A percentile compares a stretch with the other conserved stretches of the same genome.
These are phyloP conservation scores for Nautilus pompilius DNA, from an alignment of 1,140 invertebrate species.

Conservation along the genomic window DNA sequence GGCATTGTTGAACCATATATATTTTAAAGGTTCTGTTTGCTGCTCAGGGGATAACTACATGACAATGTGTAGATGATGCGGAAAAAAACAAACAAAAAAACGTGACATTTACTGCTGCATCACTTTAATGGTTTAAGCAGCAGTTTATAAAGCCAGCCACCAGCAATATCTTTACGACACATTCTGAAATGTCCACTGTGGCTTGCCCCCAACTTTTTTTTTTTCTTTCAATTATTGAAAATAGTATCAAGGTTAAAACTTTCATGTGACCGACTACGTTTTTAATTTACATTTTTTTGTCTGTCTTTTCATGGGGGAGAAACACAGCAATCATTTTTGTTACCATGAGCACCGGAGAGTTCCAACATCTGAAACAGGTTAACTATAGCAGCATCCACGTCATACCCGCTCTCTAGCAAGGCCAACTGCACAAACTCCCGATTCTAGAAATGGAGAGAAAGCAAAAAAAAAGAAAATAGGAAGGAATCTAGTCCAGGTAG, in stretches of 20 bases:
- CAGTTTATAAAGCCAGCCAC: no score
- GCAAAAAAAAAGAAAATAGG: no score
- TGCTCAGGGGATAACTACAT: no score
- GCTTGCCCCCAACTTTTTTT: not conserved
- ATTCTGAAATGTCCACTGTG: no score
- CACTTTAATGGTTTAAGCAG: no score
- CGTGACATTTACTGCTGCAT: no score
- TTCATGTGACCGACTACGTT: not conserved
- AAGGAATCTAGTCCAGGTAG: no score
- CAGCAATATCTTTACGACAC: no score
- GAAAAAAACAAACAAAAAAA: no score
- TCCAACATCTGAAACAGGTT: slow-evolving; percentile 37
- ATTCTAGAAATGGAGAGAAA: slow-evolving; percentile 40
- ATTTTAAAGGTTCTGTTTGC: no score
- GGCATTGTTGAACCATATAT: no score
- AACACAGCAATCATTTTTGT: not conserved
- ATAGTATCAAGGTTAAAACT: not conserved
- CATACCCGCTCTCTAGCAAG: slow-evolving; percentile 39
- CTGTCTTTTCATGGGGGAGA: not conserved
- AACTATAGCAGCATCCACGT: slow-evolving; percentile 40
- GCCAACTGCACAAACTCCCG: slow-evolving; percentile 21
- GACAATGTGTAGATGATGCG: no score
- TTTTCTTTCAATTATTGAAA: not conserved
- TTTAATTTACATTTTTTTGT: slow-evolving; percentile 1
- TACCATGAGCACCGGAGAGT: slow-evolving; percentile 1